Evolutionary conservation across 2,888 invertebrate species (phyloP).

Genomic region (Thyatira batis): DNA sequence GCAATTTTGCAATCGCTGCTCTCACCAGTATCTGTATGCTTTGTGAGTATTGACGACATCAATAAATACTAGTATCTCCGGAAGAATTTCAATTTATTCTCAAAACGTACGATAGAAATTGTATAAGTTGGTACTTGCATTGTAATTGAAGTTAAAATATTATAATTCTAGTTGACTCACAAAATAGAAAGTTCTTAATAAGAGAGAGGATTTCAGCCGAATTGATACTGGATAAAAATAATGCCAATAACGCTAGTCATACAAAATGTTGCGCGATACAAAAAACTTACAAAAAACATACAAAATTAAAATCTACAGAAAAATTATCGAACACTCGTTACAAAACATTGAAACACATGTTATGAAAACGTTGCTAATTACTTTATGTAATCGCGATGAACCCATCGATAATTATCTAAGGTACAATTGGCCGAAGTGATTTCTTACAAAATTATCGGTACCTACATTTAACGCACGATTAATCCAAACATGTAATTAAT

Average conservation of each 20-base stretch:
- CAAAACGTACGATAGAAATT: not conserved
- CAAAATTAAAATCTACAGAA: no score
- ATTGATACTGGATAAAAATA: no score
- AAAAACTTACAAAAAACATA: no score
- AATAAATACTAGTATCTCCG: not conserved
- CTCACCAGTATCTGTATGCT: not conserved
- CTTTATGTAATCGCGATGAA: slow-evolving; percentile 41
- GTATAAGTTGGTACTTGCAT: not conserved
- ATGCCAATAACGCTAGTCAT: no score
- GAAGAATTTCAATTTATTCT: not conserved
- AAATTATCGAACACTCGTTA: slow-evolving; percentile 26
- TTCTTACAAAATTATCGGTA: slow-evolving; percentile 16
- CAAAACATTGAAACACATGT: slow-evolving; percentile 32
- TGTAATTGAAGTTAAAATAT: not conserved
- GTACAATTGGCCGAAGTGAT: slow-evolving; percentile 24
- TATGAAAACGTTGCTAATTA: slow-evolving; percentile 45
- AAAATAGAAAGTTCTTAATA: slow-evolving; percentile 7
- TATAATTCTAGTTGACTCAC: not conserved
- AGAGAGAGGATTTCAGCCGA: no score
- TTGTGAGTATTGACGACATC: not conserved
- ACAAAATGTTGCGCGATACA: no score
- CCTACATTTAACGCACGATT: not conserved
- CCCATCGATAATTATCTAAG: slow-evolving; percentile 29
- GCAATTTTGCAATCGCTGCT: slow-evolving; percentile 37
- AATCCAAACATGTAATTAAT: not conserved